Base-by-base conservation (phyloP, 1,140 invertebrate species). In the Orussus abietinus region DNA sequence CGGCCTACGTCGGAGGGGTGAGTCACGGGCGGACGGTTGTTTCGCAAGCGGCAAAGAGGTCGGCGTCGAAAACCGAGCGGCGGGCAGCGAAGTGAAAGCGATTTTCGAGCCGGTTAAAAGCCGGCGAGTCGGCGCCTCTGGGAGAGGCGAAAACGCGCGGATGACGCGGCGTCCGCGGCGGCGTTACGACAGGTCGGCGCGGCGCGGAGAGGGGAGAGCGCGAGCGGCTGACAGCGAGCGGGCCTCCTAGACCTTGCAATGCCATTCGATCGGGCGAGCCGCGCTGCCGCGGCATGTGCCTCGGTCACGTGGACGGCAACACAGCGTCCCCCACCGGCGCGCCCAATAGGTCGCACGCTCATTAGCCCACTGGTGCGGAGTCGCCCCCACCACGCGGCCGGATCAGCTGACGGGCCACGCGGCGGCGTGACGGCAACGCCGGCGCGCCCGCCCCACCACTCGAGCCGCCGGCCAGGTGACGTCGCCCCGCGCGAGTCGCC, bases 161-260 rank as follows among this genome's bases (percentile, higher is more conserved):
- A n/a, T n/a, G n/a, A n/a, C n/a, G n/a, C n/a, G n/a, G n/a, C n/a
- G n/a, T n/a, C n/a, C n/a, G n/a, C n/a, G n/a, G n/a, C n/a, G n/a
- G n/a, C n/a, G n/a, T n/a, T n/a, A n/a, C n/a, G n/a, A n/a, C n/a
- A n/a, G n/a, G n/a, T n/a, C n/a, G n/a, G n/a, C n/a, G n/a, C n/a
- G n/a, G n/a, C n/a, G n/a, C n/a, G n/a, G n/a, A n/a, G n/a, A n/a
- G n/a, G n/a, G n/a, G n/a, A n/a, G n/a, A n/a, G n/a, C n/a, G n/a
- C n/a, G n/a, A n/a, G n/a, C n/a, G n/a, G n/a, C n/a, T n/a, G n/a
- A n/a, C n/a, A 26, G 32, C 13, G 62, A 60, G 59, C 62, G 62
- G 61, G 53, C 55, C 66, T 63, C 55, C 55, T 64, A 75, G 73
- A 76, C 74, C 74, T 77, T 76, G 75, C 75, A 76, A 77, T 76